A percentile compares a stretch with the other conserved stretches of the same genome.
These are phyloP conservation scores for Oryzias curvinotus DNA, from an alignment of 2,113 vertebrate species.

Conservation along the genomic window DNA sequence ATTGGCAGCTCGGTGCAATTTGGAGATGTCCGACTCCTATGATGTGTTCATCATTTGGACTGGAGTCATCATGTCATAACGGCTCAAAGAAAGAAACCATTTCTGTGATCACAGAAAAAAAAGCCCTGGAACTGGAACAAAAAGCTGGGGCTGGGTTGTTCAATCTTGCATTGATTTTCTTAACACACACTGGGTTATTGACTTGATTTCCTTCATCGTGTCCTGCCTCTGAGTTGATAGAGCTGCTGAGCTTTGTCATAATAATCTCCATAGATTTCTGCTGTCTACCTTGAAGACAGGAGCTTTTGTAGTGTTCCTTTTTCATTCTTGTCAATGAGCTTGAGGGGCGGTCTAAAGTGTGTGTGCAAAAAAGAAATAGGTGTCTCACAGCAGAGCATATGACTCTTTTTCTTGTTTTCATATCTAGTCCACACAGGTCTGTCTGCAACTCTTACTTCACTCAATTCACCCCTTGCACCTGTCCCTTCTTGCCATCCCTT, in stretches of 20 bases:
- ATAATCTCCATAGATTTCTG: conserved; percentile 31
- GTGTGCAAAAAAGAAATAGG: conserved; percentile 4
- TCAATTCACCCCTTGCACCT: conserved; percentile 58
- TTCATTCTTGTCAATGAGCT: conserved; percentile 48
- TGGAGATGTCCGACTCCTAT: conserved; percentile 15
- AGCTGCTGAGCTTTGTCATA: conserved; percentile 29
- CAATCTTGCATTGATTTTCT: background rate
- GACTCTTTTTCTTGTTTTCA: conserved; percentile 48
- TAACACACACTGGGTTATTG: conserved; percentile 5
- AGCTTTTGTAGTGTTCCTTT: conserved; percentile 17
- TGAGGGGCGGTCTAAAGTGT: conserved; percentile 19
- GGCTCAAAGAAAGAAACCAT: conserved; percentile 34
- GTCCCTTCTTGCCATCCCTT: conserved; percentile 39
- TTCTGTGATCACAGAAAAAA: background rate
- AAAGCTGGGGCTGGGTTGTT: background rate
- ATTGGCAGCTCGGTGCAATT: conserved; percentile 19
- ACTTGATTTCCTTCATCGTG: conserved; percentile 34
- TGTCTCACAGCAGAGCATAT: conserved; percentile 22
- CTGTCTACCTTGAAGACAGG: conserved; percentile 30
- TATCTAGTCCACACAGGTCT: conserved; percentile 41
- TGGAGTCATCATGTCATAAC: conserved; percentile 38
- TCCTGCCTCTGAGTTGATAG: conserved; percentile 5
- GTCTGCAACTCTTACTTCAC: conserved; percentile 63
- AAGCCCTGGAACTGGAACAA: conserved; percentile 30
- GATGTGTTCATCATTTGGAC: conserved; percentile 41